Evolutionary conservation across 2,797 vertebrate species (phyloP).

Genomic region (Chrysolophus pictus): DNA sequence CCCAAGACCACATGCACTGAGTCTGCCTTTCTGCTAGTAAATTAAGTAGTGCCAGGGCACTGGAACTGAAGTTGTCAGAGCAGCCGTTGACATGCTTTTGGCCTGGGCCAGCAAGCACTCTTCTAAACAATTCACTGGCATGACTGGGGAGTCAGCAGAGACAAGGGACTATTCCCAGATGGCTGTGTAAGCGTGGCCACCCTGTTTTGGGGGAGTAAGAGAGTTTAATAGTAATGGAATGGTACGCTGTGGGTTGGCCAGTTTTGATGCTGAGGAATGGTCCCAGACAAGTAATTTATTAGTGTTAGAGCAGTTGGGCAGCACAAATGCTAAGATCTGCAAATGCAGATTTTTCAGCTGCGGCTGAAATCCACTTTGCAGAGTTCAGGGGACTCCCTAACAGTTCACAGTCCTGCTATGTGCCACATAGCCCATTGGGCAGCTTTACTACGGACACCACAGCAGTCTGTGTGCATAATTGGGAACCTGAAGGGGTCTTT

Average conservation of each 20-base stretch:
- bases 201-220: not conserved
- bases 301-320: slow-evolving; percentile 2
- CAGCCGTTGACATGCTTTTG: slow-evolving; percentile 30
- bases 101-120: slow-evolving; percentile 5
- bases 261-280: not conserved
- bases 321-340: not conserved
- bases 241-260: not conserved
- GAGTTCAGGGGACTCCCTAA: not conserved
- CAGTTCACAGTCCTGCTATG: not conserved
- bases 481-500: not conserved
- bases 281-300: slow-evolving; percentile 55
- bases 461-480: not conserved
- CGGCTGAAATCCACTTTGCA: not conserved
- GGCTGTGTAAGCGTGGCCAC: not conserved
- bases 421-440: not conserved
- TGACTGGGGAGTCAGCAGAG: not conserved
- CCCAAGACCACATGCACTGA: slow-evolving; percentile 45
- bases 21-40: not conserved
- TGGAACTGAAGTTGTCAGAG: slow-evolving; percentile 5
- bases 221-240: not conserved
- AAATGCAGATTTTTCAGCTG: not conserved
- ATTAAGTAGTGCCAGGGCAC: not conserved
- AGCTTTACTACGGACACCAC: not conserved
- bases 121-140: slow-evolving; percentile 50
- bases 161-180: slow-evolving; percentile 28